Evolutionary conservation across 2,888 invertebrate genomes (phyloP), one percentile per base, ranked within the genome.

Genomic region (Drosophila suboccidentalis): DNA sequence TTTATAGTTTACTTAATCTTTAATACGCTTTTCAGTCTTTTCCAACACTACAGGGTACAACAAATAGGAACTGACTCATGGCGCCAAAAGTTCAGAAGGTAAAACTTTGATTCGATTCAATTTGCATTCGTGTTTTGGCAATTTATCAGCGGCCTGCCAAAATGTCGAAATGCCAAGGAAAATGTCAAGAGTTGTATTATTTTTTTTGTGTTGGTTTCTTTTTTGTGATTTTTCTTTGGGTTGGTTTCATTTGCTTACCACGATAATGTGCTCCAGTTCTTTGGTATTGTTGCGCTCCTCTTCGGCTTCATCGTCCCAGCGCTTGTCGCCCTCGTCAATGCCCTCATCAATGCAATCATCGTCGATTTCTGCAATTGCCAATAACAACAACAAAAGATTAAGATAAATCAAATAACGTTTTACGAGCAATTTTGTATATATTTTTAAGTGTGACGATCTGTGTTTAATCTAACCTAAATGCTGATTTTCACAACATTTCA

Each of bases 331-430:
- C 87, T 96, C 96, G 67, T 95, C 96, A 2, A 97, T 96, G 93
- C 97, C 97, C 82, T 97, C 94, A 93, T 97, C 98, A 90, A 97
- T 97, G 72, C 97, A 97, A 93, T 97, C 97, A 92, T 97, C 97
- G 89, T 97, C 96, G 11, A 95, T 95, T 93, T 96, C 96, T 90
- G 93, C 11, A 90, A 91, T 43, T 51, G 60, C 55, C 26, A 63
- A 53, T 44, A 13, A 41, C 11, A 50, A 41, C 11, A 50, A 11
- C 19, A n/a, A 8, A 8, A 26, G 17, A 34, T 53, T 50, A 36
- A 9, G 19, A 38, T 43, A 4, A 53, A 54, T 32, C 17, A 34
- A 34, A 32, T 19, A 46, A 9, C 46, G 9, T 54, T 62, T 73
- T 53, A 26, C 13, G 6, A 44, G 11, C 47, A 54, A 51, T 71